Conservation (phyloP, 2,888 invertebrate species). For the Amphipoea oculea region DNA sequence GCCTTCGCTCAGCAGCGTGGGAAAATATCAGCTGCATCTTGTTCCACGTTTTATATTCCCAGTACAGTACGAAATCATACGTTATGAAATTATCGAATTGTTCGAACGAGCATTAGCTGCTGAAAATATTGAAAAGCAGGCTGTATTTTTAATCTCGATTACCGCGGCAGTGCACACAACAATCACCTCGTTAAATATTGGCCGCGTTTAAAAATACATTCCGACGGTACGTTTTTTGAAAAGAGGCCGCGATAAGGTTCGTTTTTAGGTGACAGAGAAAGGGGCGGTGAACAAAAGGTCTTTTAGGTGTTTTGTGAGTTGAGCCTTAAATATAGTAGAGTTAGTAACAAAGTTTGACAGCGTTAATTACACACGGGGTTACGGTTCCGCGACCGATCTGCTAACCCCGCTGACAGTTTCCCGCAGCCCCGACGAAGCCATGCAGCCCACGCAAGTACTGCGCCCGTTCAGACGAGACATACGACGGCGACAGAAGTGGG, state of each 20-base stretch:
- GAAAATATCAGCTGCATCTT: conserved; percentile 26
- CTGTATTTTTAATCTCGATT: conserved; percentile 50
- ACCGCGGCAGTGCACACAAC: conserved; percentile 32
- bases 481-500: background rate
- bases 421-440: conserved; percentile 17
- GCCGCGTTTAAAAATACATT: conserved; percentile 19
- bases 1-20: conserved; percentile 23
- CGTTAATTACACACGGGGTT: conserved; percentile 54
- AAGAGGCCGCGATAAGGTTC: conserved; percentile 14
- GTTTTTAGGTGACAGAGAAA: conserved; percentile 35
- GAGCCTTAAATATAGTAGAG: conserved; percentile 47
- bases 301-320: conserved; percentile 43
- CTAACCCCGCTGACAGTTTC: conserved; percentile 48
- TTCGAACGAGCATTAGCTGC: conserved; percentile 50
- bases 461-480: conserved; percentile 9
- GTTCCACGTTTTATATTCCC: background rate
- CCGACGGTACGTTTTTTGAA: conserved; percentile 3
- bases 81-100: conserved; percentile 42
- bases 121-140: conserved; percentile 44
- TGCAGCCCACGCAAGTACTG: conserved; percentile 10
- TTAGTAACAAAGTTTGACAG: conserved; percentile 55
- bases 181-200: conserved; percentile 35
- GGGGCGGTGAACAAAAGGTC: conserved; percentile 43
- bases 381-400: conserved; percentile 46
- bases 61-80: conserved; percentile 6